A percentile compares a stretch with the other conserved stretches of the same genome.
Evolutionary conservation across 2,113 vertebrate species (phyloP).

Genomic region (Tetrao urogallus): DNA sequence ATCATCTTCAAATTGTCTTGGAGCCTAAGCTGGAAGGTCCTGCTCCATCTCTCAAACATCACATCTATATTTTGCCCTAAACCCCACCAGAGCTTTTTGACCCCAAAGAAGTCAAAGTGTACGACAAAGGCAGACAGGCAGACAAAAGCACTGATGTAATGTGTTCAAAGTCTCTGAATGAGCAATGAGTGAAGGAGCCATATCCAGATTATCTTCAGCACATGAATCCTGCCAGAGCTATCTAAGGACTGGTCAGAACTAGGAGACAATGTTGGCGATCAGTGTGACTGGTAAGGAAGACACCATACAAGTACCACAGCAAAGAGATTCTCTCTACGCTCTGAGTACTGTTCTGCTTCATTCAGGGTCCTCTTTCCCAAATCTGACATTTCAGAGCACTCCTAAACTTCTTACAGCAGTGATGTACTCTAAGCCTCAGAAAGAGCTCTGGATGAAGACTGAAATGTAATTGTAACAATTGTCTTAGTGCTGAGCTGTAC

Average conservation of each 20-base stretch:
- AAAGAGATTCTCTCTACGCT: not conserved
- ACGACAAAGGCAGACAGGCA: not conserved
- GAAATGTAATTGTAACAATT: not conserved
- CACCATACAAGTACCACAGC: not conserved
- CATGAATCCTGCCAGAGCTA: not conserved
- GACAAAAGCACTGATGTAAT: not conserved
- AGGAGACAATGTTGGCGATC: not conserved
- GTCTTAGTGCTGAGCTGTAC: not conserved
- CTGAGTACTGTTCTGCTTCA: not conserved
- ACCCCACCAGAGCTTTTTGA: not conserved
- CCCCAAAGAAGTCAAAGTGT: not conserved
- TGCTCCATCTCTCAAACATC: accelerated
- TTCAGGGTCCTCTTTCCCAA: not conserved
- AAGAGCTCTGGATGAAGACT: not conserved
- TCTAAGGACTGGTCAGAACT: not conserved
- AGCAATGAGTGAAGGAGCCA: not conserved
- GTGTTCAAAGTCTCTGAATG: not conserved
- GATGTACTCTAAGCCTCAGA: not conserved
- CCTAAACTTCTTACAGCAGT: not conserved
- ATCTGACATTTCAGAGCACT: not conserved
- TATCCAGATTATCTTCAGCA: not conserved
- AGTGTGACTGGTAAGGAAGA: not conserved
- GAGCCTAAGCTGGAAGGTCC: not conserved
- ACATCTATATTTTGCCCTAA: not conserved
- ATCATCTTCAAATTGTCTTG: not conserved